Conservation (phyloP, 2,113 vertebrate genomes). For the Poicephalus meyeri region DNA sequence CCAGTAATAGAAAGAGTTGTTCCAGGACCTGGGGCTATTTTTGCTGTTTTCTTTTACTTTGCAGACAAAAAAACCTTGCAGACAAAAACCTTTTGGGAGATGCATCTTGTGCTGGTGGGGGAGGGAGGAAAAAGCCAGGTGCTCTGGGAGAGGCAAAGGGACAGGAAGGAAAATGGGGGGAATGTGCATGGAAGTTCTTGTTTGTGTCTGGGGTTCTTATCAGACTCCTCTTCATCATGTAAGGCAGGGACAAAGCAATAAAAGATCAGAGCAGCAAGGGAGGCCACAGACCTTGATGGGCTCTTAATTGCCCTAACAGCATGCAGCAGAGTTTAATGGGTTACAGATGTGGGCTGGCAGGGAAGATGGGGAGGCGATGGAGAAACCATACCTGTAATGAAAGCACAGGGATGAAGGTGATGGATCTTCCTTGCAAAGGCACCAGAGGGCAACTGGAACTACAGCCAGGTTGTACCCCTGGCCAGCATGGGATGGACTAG, state of each 20-base stretch:
- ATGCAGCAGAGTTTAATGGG: background rate
- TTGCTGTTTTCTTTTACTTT: conserved; percentile 20
- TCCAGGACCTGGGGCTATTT: conserved; percentile 42
- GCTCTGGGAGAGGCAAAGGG: background rate
- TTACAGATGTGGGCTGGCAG: background rate
- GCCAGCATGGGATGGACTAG: background rate
- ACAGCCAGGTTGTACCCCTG: background rate
- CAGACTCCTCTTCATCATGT: background rate
- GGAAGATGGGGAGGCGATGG: background rate
- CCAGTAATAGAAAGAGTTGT: conserved; percentile 55
- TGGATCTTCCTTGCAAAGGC: background rate
- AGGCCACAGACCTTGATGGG: background rate
- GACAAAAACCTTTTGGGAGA: background rate
- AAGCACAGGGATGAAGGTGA: background rate
- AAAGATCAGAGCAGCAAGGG: background rate
- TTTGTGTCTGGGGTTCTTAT: background rate
- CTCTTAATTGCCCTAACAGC: background rate
- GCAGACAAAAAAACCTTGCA: background rate
- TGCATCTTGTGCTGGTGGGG: background rate
- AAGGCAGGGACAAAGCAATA: background rate
- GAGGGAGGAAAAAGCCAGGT: background rate
- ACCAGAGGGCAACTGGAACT: background rate
- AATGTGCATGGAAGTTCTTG: background rate
- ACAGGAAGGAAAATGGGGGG: background rate
- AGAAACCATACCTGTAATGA: background rate